phyloP scores from a whole-genome alignment of 2,113 vertebrate genomes.

The Cacatua alba region DNA sequence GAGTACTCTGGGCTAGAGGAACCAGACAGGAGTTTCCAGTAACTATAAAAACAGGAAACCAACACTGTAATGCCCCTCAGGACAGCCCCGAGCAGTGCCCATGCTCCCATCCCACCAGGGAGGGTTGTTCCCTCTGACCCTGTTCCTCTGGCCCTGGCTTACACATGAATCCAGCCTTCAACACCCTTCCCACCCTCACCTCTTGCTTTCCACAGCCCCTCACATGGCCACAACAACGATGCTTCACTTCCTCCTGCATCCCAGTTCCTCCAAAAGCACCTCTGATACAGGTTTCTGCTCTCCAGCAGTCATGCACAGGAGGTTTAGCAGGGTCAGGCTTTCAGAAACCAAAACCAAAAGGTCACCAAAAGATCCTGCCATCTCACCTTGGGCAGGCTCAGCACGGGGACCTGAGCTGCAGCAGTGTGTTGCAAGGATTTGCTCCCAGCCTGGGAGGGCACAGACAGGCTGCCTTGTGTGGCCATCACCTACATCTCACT shows the following conservation, averaged over 20 bases:
- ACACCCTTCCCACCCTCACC: accelerated
- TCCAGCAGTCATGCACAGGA: not conserved
- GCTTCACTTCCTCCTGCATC: not conserved
- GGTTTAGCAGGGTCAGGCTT: not conserved
- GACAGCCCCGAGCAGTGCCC: accelerated
- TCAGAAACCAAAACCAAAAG: not conserved
- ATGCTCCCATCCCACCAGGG: accelerated
- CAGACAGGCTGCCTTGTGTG: accelerated
- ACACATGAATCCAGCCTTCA: not conserved
- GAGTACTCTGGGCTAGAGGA: not conserved
- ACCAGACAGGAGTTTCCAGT: not conserved
- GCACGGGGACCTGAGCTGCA: too few species aligned
- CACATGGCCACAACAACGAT: accelerated
- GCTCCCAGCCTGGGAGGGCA: not conserved
- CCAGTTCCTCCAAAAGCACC: not conserved
- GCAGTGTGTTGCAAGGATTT: accelerated
- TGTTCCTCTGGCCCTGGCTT: not conserved
- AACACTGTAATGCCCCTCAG: not conserved
- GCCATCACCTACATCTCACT: accelerated
- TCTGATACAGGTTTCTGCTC: not conserved
- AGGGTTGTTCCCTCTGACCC: not conserved
- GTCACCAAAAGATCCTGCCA: not conserved
- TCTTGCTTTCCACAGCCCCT: not conserved
- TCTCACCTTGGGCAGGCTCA: not conserved
- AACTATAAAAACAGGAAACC: not conserved